These are phyloP conservation scores for Platycheirus rosarum DNA, from an alignment of 2,888 invertebrate species.

Conservation along the genomic window DNA sequence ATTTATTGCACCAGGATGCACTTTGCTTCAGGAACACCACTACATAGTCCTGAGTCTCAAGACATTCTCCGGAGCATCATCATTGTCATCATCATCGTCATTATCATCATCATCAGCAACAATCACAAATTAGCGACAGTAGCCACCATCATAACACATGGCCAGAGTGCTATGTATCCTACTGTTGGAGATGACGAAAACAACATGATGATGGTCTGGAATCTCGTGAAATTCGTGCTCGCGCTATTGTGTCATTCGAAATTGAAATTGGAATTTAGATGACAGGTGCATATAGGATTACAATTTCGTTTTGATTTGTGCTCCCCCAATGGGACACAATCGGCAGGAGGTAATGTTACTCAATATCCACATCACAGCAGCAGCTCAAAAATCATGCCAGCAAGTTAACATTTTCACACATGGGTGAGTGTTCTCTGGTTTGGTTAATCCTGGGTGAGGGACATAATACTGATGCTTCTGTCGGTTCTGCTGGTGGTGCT, in stretches of 20 bases:
- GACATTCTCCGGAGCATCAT: slow-evolving; percentile 32
- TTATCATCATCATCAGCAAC: slow-evolving; percentile 3
- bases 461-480: no score
- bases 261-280: slow-evolving; percentile 70
- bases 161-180: background rate
- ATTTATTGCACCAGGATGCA: slow-evolving; percentile 61
- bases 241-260: slow-evolving; percentile 61
- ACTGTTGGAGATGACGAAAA: slow-evolving; percentile 47
- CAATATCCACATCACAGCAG: slow-evolving; percentile 55
- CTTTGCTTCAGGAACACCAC: slow-evolving; percentile 19
- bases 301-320: slow-evolving; percentile 70
- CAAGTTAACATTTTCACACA: background rate
- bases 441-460: no score
- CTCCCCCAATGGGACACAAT: slow-evolving; percentile 21
- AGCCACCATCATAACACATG: slow-evolving; percentile 35
- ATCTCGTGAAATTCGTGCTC: slow-evolving; percentile 59
- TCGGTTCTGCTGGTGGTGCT: no score
- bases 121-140: slow-evolving; percentile 62
- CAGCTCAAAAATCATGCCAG: background rate
- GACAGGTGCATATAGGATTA: slow-evolving; percentile 70
- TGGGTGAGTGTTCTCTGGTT: no score
- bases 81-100: slow-evolving; percentile 8
- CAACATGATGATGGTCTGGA: slow-evolving; percentile 9
- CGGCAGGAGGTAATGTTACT: slow-evolving; percentile 62
- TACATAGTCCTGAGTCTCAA: slow-evolving; percentile 3